These are phyloP conservation scores for Hybognathus amarus DNA, from an alignment of 2,797 vertebrate genomes.

Conservation along the genomic window DNA sequence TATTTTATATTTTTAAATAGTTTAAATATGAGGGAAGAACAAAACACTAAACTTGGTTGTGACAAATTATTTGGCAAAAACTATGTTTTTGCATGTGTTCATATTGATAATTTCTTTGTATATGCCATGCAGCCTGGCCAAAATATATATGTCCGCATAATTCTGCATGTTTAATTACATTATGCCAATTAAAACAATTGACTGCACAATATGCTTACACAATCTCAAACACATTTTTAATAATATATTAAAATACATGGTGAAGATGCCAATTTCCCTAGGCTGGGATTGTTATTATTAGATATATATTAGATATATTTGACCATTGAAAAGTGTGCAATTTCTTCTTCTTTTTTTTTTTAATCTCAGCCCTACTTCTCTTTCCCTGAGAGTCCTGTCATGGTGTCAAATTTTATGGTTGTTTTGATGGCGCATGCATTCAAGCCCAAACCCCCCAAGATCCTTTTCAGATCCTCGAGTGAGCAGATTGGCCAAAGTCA, in stretches of 20 bases:
- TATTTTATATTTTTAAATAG: too few relatives aligned
- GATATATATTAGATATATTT: background rate
- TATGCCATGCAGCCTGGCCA: too few relatives aligned
- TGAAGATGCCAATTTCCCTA: too few relatives aligned
- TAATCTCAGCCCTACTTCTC: background rate
- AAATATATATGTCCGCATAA: too few relatives aligned
- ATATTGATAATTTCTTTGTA: too few relatives aligned
- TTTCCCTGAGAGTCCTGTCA: background rate
- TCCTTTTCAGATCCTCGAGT: constrained; percentile 11
- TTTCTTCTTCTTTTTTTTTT: background rate
- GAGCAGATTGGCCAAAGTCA: constrained; percentile 53
- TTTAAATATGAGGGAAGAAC: too few relatives aligned
- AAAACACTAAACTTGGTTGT: too few relatives aligned
- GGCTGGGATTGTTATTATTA: too few relatives aligned
- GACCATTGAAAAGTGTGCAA: background rate
- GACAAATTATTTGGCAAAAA: too few relatives aligned
- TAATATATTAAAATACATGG: background rate
- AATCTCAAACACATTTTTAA: background rate
- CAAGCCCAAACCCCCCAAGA: background rate
- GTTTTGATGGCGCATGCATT: constrained; percentile 18
- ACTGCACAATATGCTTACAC: background rate
- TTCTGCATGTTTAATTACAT: too few relatives aligned
- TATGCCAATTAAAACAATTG: background rate
- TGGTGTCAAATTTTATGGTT: background rate
- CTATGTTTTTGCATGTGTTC: too few relatives aligned